Percentiles rank a stretch among this genome's conserved stretches.
phyloP scores from a whole-genome alignment of 2,888 invertebrate species.

The Laothoe populi region DNA sequence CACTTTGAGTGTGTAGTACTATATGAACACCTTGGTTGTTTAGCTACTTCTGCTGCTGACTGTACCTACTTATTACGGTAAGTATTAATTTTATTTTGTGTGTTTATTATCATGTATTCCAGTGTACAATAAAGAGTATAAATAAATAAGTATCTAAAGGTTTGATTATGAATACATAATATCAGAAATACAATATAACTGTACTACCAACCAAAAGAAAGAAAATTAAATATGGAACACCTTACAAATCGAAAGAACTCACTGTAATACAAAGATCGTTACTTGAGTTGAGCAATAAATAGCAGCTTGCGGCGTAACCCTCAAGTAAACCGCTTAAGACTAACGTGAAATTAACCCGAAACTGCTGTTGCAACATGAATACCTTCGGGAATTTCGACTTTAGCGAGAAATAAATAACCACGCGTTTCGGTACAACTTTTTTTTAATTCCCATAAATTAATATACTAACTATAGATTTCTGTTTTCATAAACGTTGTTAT shows the following conservation, averaged over 20 bases:
- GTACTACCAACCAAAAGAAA: background rate
- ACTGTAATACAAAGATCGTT: conserved; percentile 68
- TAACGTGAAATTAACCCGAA: conserved; percentile 71
- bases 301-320: conserved; percentile 61
- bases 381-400: conserved; percentile 44
- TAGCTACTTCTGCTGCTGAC: too few relatives aligned
- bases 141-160: too few relatives aligned
- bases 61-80: too few relatives aligned
- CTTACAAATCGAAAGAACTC: conserved; percentile 23
- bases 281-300: conserved; percentile 63
- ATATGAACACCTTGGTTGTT: too few relatives aligned
- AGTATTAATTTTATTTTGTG: too few relatives aligned
- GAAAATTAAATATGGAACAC: conserved; percentile 21
- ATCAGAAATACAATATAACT: background rate
- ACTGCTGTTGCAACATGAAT: conserved; percentile 53
- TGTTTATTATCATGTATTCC: too few relatives aligned
- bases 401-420: conserved; percentile 26
- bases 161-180: too few relatives aligned
- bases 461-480: too few relatives aligned
- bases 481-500: too few relatives aligned
- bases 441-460: too few relatives aligned
- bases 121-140: too few relatives aligned
- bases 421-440: conserved; percentile 22
- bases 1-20: too few relatives aligned
- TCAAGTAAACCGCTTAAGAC: conserved; percentile 62